These are phyloP conservation scores for Agrochola litura DNA, from an alignment of 2,888 invertebrate species.

Conservation along the genomic window DNA sequence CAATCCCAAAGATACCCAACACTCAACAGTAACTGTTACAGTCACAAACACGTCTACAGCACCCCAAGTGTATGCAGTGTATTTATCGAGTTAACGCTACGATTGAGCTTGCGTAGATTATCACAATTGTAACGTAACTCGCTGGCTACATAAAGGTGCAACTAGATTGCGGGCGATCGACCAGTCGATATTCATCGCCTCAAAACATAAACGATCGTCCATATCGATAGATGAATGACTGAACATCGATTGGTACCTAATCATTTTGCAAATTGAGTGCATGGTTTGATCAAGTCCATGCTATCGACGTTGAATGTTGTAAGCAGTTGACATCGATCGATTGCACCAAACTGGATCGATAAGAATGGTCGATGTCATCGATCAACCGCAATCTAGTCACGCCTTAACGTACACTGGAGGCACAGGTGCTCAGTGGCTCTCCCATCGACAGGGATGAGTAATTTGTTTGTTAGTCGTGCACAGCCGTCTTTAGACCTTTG, in stretches of 20 bases:
- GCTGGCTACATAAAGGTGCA: slow-evolving; percentile 13
- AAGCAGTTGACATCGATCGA: neutral
- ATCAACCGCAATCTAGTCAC: slow-evolving; percentile 10
- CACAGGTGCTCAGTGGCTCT: slow-evolving; percentile 63
- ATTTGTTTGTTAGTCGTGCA: slow-evolving; percentile 76
- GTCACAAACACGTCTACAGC: slow-evolving; percentile 63
- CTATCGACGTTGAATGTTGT: neutral
- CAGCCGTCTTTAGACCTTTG: slow-evolving; percentile 87
- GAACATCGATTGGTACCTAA: neutral
- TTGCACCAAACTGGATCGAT: neutral
- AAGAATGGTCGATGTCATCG: neutral
- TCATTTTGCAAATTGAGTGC: neutral
- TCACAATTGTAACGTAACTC: slow-evolving; percentile 35
- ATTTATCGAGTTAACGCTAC: slow-evolving; percentile 34
- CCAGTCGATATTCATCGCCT: neutral
- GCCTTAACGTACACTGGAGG: slow-evolving; percentile 44
- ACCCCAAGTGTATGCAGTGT: slow-evolving; percentile 42
- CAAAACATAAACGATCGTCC: neutral
- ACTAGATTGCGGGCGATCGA: slow-evolving; percentile 23
- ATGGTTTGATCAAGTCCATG: neutral
- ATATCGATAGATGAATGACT: neutral
- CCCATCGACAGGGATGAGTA: slow-evolving; percentile 64
- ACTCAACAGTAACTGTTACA: slow-evolving; percentile 50
- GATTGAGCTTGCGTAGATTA: slow-evolving; percentile 6
- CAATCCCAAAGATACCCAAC: slow-evolving; percentile 43